A percentile compares a stretch with the other conserved stretches of the same genome.
phyloP scores from a whole-genome alignment of 2,797 vertebrate genomes.

The Carcharodon carcharias region DNA sequence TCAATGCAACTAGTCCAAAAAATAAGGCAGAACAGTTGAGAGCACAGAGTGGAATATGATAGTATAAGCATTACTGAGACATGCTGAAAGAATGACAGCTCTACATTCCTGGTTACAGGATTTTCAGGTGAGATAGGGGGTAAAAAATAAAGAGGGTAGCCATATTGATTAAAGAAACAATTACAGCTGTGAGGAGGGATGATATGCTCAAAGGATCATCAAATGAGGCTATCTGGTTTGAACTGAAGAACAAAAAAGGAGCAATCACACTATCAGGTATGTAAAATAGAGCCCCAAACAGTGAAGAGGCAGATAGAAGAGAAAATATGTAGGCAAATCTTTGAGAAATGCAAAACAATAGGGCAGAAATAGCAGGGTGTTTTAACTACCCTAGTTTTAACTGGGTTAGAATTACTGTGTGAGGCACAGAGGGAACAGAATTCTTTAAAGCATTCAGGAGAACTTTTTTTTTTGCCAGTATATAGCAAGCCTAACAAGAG shows the following conservation, averaged over 20 bases:
- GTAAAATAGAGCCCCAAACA: not conserved
- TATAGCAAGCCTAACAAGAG: no score
- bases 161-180: not conserved
- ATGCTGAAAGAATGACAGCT: not conserved
- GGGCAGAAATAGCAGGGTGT: not conserved
- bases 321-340: not conserved
- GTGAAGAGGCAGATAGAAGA: not conserved
- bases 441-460: no score
- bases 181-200: not conserved
- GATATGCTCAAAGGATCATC: not conserved
- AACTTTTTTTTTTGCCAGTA: no score
- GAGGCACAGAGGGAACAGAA: no score
- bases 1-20: not conserved
- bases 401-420: no score
- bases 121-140: not conserved
- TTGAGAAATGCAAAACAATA: not conserved
- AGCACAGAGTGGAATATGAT: not conserved
- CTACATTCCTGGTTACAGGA: not conserved
- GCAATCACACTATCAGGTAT: not conserved
- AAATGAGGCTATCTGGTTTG: not conserved
- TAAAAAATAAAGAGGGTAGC: not conserved
- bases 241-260: not conserved
- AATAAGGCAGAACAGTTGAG: not conserved
- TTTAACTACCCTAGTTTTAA: no score
- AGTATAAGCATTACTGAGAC: not conserved